Conservation (phyloP, 2,888 invertebrate genomes). For the Busseola fusca region DNA sequence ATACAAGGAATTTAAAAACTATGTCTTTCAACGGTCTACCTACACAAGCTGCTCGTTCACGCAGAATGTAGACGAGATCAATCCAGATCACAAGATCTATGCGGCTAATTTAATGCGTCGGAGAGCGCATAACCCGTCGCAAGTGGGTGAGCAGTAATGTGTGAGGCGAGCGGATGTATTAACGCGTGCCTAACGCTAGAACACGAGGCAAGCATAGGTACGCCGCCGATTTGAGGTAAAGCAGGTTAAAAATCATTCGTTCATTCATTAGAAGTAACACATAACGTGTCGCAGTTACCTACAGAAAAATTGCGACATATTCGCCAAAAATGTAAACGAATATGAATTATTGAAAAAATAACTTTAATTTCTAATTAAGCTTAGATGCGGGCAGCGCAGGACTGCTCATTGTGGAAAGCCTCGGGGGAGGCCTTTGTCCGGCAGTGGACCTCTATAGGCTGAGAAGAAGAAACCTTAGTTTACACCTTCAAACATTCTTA, state of each 20-base stretch:
- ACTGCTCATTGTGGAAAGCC: too few relatives aligned
- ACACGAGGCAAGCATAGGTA: slow-evolving; percentile 21
- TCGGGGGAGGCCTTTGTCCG: too few relatives aligned
- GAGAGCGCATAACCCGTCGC: slow-evolving; percentile 52
- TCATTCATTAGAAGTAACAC: background rate
- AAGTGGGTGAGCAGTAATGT: slow-evolving; percentile 54
- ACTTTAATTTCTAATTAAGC: too few relatives aligned
- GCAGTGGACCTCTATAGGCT: too few relatives aligned
- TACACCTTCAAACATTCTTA: too few relatives aligned
- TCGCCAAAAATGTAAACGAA: too few relatives aligned
- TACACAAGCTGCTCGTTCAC: slow-evolving; percentile 5
- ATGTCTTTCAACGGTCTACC: background rate
- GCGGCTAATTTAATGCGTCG: slow-evolving; percentile 66
- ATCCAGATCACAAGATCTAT: slow-evolving; percentile 58
- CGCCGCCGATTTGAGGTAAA: background rate
- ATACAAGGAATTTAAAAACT: background rate
- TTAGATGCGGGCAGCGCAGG: too few relatives aligned
- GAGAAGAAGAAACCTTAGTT: too few relatives aligned
- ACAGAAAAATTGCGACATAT: too few relatives aligned
- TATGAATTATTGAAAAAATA: too few relatives aligned
- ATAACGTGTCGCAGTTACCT: background rate
- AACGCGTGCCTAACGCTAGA: slow-evolving; percentile 15
- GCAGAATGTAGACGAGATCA: slow-evolving; percentile 22
- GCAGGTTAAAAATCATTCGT: background rate
- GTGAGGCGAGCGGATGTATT: slow-evolving; percentile 20